phyloP scores from a whole-genome alignment of 92 coral and sea anemone species.

The Porites lobata region DNA sequence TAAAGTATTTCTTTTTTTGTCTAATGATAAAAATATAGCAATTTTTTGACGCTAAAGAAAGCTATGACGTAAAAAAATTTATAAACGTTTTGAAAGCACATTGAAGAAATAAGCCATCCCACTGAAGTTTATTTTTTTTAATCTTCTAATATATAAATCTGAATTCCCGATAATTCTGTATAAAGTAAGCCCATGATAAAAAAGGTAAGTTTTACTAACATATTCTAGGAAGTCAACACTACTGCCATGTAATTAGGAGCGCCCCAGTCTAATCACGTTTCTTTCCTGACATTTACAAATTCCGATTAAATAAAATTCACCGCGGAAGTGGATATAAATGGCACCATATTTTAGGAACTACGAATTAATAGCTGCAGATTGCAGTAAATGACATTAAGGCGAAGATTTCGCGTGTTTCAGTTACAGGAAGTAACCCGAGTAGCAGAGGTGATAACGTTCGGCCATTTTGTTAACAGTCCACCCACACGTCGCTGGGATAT shows the following conservation, averaged over 20 bases:
- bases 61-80: not conserved
- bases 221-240: conserved; percentile 6
- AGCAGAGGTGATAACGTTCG: conserved; percentile 43
- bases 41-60: not conserved
- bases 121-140: too few species aligned
- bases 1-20: not conserved
- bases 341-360: conserved; percentile 26
- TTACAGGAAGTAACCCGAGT: conserved; percentile 45
- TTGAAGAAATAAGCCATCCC: not conserved
- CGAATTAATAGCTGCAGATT: conserved; percentile 27
- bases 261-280: conserved; percentile 2
- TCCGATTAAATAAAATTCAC: conserved; percentile 7
- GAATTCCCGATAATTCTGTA: not conserved
- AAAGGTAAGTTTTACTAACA: not conserved
- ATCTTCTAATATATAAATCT: too few species aligned
- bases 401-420: not conserved
- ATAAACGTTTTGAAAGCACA: not conserved
- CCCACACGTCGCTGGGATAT: conserved; percentile 39
- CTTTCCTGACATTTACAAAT: conserved; percentile 29
- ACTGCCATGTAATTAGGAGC: conserved; percentile 8
- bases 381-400: conserved; percentile 8
- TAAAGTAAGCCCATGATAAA: not conserved
- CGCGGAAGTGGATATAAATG: conserved; percentile 24
- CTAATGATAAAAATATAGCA: not conserved
- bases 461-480: conserved; percentile 47